Evolutionary conservation across 1,140 invertebrate genomes (phyloP), one percentile per base, ranked within the genome.

Genomic region (Danaus melanippus): DNA sequence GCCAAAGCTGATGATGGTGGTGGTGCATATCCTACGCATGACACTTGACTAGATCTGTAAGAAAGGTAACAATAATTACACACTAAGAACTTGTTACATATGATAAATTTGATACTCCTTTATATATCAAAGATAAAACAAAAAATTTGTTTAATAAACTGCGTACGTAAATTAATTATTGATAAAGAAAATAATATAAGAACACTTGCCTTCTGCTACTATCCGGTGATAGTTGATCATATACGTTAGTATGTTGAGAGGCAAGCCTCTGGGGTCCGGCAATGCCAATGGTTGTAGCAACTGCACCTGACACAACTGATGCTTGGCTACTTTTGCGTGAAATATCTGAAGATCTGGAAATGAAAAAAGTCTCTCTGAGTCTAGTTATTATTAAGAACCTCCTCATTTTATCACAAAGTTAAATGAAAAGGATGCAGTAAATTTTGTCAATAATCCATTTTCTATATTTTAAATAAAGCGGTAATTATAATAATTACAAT

Each of bases 221-320:
- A 17, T 95, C 95, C 42, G 94, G 91, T 44, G 95, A 96, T 61
- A 96, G 96, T 7, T 93, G 96, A 87, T 98, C 97, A 72, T 97
- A 98, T 21, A 93, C 69, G 0, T 63, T 66, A 11, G 67, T 60
- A n/a, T 80, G 93, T 0, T 86, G 89, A 2, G 76, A 66, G 9
- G 69, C 67, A 9, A 74, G 66, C 9, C 77, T 67, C 52, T 63
- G 74, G 12, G 67, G 57, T 45, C 62, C 64, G 66, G 89, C 74
- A 32, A 66, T 63, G 12, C 72, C 56, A 32, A 50, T 53, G n/a
- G 50, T 57, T 1, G 50, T 57, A 8, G 52, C 66, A 41, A 75
- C 71, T 43, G 73, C 77, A 21, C 70, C 78, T 0, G 76, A 82
- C 44, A 87, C 86, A 62, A 92, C 90, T 0, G 94, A 95, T 0